Percentiles rank a stretch among this genome's conserved stretches.
These are phyloP conservation scores for Xanthia icteritia DNA, from an alignment of 2,888 invertebrate species.

Conservation along the genomic window DNA sequence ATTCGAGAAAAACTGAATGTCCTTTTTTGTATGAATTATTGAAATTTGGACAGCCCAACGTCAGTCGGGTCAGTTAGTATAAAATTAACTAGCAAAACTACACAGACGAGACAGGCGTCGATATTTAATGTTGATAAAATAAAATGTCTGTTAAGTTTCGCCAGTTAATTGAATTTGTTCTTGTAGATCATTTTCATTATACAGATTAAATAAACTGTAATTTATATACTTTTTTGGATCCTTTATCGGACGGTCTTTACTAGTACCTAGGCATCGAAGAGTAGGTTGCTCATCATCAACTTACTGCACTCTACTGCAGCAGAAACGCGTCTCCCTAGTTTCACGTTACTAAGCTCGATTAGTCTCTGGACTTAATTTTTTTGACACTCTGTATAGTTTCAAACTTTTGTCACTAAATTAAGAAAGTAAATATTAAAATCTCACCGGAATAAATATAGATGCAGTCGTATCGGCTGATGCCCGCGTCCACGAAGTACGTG, in stretches of 20 bases:
- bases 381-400: neutral
- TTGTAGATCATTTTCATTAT: neutral
- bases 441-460: slow-evolving; percentile 88
- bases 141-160: neutral
- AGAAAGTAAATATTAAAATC: slow-evolving; percentile 25
- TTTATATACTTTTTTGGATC: neutral
- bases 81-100: neutral
- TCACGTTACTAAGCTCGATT: neutral
- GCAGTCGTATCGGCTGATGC: slow-evolving; percentile 83
- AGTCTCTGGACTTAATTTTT: neutral
- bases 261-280: neutral
- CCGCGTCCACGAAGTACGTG: slow-evolving; percentile 65
- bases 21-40: no score
- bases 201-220: neutral
- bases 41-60: no score
- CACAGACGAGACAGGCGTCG: neutral
- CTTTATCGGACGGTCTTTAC: neutral
- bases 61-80: no score
- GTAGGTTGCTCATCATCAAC: neutral
- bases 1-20: no score
- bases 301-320: neutral
- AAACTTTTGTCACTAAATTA: neutral
- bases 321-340: neutral
- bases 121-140: neutral
- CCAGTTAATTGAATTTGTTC: neutral